These are phyloP conservation scores for Thomomys bottae DNA, from an alignment of 2,113 vertebrate species.

Conservation along the genomic window DNA sequence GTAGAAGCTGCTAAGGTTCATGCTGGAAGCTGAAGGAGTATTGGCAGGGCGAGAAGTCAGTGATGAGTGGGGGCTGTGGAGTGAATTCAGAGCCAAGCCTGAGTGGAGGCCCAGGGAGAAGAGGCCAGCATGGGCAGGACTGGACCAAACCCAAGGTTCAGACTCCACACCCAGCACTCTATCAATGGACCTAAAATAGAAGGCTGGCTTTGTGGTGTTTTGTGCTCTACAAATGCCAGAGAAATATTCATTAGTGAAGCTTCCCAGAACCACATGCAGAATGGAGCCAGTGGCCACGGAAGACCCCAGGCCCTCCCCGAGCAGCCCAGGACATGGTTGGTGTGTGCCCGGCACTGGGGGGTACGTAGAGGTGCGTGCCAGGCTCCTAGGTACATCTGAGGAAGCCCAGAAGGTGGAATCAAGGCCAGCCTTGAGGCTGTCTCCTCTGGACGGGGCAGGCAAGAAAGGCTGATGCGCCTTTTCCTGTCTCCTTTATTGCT, in stretches of 20 bases:
- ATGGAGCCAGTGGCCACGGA: background rate
- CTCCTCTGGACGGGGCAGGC: background rate
- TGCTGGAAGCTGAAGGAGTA: background rate
- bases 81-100: background rate
- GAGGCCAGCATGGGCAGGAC: background rate
- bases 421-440: too few relatives aligned
- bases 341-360: fast-evolving
- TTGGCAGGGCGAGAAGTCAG: background rate
- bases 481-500: background rate
- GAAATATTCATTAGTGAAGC: constrained; percentile 19
- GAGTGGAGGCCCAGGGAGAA: fast-evolving
- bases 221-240: constrained; percentile 34
- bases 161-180: background rate
- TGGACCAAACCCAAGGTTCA: background rate
- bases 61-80: background rate
- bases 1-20: background rate
- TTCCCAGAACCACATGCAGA: constrained; percentile 35
- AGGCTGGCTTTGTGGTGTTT: constrained; percentile 45
- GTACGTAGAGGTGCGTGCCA: too few relatives aligned
- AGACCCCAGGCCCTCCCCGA: background rate
- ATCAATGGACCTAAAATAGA: constrained; percentile 33
- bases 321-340: background rate
- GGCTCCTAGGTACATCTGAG: too few relatives aligned
- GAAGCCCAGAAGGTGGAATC: too few relatives aligned
- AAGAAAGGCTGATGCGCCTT: background rate